A percentile compares a stretch with the other conserved stretches of the same genome.
phyloP scores from a whole-genome alignment of 2,888 invertebrate genomes.

The Flexamia atlantica region DNA sequence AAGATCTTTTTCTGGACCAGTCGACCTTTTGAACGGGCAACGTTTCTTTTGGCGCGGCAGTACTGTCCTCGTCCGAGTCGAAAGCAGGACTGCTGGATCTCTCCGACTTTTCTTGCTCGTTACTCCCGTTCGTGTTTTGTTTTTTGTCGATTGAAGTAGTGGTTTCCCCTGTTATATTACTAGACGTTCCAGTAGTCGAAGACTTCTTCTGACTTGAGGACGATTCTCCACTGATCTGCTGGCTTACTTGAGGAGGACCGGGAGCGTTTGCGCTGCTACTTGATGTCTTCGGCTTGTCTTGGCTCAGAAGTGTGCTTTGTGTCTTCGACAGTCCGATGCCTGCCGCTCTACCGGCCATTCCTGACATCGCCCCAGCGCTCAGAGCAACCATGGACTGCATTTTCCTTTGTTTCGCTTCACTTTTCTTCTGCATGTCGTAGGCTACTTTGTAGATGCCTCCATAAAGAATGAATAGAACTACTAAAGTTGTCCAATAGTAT shows the following conservation, averaged over 20 bases:
- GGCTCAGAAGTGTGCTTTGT: slow-evolving; percentile 82
- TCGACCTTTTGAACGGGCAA: slow-evolving; percentile 72
- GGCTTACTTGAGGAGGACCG: slow-evolving; percentile 71
- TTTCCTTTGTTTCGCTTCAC: slow-evolving; percentile 96
- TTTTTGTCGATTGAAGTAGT: slow-evolving; percentile 72
- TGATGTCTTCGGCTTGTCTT: slow-evolving; percentile 79
- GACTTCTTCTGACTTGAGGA: slow-evolving; percentile 73
- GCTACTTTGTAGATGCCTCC: slow-evolving; percentile 98
- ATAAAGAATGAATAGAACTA: slow-evolving; percentile 96
- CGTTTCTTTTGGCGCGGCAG: slow-evolving; percentile 66
- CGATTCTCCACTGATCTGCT: slow-evolving; percentile 73
- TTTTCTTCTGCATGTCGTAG: slow-evolving; percentile 97
- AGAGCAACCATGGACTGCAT: slow-evolving; percentile 97
- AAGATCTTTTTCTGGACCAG: slow-evolving; percentile 81
- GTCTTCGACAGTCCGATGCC: slow-evolving; percentile 91
- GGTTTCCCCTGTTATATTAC: slow-evolving; percentile 62
- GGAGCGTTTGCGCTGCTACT: slow-evolving; percentile 70
- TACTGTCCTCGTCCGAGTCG: slow-evolving; percentile 93
- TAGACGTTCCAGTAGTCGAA: slow-evolving; percentile 76
- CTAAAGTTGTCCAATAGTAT: slow-evolving; percentile 98
- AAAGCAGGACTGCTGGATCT: slow-evolving; percentile 96
- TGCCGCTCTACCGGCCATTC: slow-evolving; percentile 92
- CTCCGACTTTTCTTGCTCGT: slow-evolving; percentile 84
- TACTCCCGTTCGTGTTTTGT: slow-evolving; percentile 66
- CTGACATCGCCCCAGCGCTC: slow-evolving; percentile 93